Evolutionary conservation across 2,797 vertebrate species (phyloP).

Genomic region (Argya squamiceps): DNA sequence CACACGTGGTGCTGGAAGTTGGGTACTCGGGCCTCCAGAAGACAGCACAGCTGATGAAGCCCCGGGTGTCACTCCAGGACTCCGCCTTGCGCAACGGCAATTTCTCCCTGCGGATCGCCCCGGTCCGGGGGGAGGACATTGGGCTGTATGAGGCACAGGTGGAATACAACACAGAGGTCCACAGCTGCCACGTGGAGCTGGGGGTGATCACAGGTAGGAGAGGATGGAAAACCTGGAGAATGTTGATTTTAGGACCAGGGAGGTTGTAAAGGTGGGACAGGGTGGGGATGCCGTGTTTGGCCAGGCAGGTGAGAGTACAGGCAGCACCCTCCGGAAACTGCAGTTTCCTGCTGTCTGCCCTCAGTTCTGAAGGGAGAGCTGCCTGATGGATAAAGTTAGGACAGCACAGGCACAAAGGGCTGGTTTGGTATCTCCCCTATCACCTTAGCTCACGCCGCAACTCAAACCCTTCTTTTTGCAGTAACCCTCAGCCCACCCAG

Average conservation of each 20-base stretch:
- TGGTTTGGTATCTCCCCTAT: neutral
- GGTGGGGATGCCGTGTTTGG: neutral
- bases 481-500: conserved; percentile 59
- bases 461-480: neutral
- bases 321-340: neutral
- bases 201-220: conserved; percentile 71
- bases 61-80: conserved; percentile 53
- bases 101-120: conserved; percentile 73
- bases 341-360: neutral
- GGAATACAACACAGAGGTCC: neutral
- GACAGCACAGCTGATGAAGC: conserved; percentile 45
- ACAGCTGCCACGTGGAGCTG: conserved; percentile 44
- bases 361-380: neutral
- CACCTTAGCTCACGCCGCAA: accelerated
- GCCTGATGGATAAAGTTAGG: neutral
- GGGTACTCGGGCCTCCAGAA: conserved; percentile 57
- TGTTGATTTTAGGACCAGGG: accelerated
- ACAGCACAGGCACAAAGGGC: neutral
- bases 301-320: neutral
- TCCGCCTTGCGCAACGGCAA: conserved; percentile 48
- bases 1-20: conserved; percentile 67
- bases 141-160: conserved; percentile 67
- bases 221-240: neutral
- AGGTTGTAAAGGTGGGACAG: neutral
- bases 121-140: neutral